phyloP scores from a whole-genome alignment of 2,113 vertebrate genomes.

The Scalopus aquaticus region DNA sequence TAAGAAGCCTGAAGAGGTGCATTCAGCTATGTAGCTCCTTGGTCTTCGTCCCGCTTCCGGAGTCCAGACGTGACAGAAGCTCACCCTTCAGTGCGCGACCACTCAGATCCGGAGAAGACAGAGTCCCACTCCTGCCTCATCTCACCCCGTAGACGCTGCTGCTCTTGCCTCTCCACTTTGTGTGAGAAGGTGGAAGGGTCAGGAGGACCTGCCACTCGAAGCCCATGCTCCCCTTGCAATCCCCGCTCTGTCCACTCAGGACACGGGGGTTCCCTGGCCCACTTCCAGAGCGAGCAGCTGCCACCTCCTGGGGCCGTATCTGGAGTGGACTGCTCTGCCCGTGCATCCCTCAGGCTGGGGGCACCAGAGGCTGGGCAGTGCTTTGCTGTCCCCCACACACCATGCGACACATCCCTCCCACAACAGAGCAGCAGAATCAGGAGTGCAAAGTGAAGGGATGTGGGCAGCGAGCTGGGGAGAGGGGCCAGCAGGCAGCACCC shows the following conservation, averaged over 20 bases:
- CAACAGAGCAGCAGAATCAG: not conserved
- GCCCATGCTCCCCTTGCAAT: not conserved
- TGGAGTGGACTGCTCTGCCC: not conserved
- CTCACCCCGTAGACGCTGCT: rapidly evolving
- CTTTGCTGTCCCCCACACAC: no score
- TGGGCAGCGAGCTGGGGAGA: not conserved
- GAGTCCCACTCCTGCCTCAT: not conserved
- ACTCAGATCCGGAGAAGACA: not conserved
- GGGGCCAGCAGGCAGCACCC: not conserved
- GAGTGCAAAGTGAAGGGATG: not conserved
- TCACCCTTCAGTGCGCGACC: not conserved
- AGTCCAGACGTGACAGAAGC: not conserved
- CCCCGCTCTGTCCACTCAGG: not conserved
- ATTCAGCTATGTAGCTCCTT: not conserved
- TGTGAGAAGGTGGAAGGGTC: not conserved
- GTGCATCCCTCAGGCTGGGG: rapidly evolving
- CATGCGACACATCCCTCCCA: no score
- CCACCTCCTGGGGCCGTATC: not conserved
- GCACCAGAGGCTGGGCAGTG: not conserved
- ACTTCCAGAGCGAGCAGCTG: not conserved
- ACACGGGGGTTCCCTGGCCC: no score
- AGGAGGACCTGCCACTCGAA: not conserved
- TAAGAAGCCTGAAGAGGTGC: not conserved
- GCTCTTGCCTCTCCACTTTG: not conserved
- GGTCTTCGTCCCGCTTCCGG: not conserved